These are phyloP conservation scores for Caenorhabditis sp. DNA, from an alignment of 2,888 invertebrate species.

Conservation along the genomic window DNA sequence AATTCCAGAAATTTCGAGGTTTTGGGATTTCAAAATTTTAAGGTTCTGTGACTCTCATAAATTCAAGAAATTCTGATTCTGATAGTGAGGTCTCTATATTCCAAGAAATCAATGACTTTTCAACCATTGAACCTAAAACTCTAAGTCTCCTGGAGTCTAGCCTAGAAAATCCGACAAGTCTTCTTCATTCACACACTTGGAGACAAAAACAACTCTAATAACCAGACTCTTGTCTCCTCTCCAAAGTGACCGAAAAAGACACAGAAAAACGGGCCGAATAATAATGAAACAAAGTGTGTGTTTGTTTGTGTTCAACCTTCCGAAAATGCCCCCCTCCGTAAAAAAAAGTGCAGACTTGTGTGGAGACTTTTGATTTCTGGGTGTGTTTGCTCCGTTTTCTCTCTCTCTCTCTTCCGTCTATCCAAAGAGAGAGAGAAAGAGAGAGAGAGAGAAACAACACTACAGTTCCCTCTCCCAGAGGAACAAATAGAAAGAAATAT, in stretches of 20 bases:
- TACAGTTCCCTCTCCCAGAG: neutral
- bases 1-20: neutral
- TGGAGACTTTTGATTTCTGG: neutral
- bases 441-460: neutral
- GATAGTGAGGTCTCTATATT: too few species aligned
- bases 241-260: constrained; percentile 1
- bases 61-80: neutral
- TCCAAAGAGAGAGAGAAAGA: too few species aligned
- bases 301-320: constrained; percentile 21
- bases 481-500: neutral
- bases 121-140: too few species aligned
- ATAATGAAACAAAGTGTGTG: constrained; percentile 20
- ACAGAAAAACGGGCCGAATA: too few species aligned
- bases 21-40: neutral
- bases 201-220: neutral
- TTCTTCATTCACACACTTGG: neutral
- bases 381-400: neutral
- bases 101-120: too few species aligned
- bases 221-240: neutral
- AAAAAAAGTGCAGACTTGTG: neutral
- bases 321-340: constrained; percentile 5
- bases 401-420: too few species aligned
- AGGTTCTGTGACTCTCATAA: neutral
- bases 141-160: neutral
- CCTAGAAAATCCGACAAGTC: neutral